Base-by-base conservation (phyloP, 2,888 invertebrate genomes). In the Perizoma affinitatum region DNA sequence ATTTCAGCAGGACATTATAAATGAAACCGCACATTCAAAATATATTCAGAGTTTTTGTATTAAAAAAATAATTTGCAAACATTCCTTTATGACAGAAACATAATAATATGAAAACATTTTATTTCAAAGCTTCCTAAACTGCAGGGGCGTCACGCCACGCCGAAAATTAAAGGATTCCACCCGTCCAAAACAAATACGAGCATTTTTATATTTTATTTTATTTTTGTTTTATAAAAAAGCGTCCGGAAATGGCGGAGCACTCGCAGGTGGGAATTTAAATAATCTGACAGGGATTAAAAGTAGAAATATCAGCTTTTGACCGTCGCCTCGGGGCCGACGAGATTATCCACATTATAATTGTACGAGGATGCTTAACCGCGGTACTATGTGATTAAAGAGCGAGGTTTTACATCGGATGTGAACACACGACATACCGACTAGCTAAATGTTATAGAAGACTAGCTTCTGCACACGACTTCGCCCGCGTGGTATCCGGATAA, bases 191-290 rank as follows among this genome's bases (percentile, higher is more conserved):
- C 91, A 91, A 91, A 92, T 90, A 91, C 86, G 76, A 75, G 84
- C 89, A 90, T 90, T 90, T 91, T 90, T 90, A 90, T 90, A 89
- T 90, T 91, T 89, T 90, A 89, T 90, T 90, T 88, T 87, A 22
- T 22, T 22, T 22, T 22, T 22, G 22, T 85, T 85, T 87, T 87
- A 86, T 22, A 88, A 90, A 88, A 90, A 89, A 70, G 71, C 70
- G 76, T 68, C 67, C 69, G 80, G 80, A 83, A 83, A 84, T 76
- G 82, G 81, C 75, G 73, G 78, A 83, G 80, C 79, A 78, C 80
- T 83, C 85, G 84, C 91, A 92, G 92, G 91, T 92, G 92, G 92
- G 91, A 90, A 91, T 92, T 91, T 91, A 91, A 92, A 92, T 91
- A 92, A 92, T 91, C 91, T 90, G 91, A 90, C 90, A 89, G 85